phyloP scores from a whole-genome alignment of 2,888 invertebrate species.

The Ferrisia virgata region DNA sequence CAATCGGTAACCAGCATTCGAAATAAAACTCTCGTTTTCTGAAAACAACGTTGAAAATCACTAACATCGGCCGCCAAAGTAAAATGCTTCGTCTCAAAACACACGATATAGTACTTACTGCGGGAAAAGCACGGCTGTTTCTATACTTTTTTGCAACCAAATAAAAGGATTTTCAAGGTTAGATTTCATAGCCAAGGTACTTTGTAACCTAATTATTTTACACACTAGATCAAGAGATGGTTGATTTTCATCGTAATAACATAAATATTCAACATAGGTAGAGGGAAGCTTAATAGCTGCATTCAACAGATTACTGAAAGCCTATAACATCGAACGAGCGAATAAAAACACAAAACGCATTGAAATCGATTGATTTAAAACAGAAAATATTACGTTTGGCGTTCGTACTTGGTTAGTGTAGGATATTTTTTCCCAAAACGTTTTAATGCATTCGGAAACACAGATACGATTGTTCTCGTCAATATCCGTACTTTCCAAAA shows the following conservation, averaged over 20 bases:
- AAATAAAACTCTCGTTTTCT: slow-evolving; percentile 11
- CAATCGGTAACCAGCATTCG: background rate
- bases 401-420: background rate
- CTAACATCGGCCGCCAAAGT: background rate
- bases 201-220: background rate
- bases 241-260: background rate
- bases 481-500: background rate
- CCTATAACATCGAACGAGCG: background rate
- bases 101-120: background rate
- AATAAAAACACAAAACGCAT: background rate
- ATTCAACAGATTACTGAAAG: background rate
- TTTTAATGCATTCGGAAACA: background rate
- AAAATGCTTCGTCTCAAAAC: background rate
- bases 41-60: background rate
- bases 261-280: background rate
- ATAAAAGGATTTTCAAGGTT: background rate
- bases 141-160: slow-evolving; percentile 18
- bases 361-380: background rate
- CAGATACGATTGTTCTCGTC: slow-evolving; percentile 24
- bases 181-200: background rate
- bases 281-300: background rate
- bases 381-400: background rate
- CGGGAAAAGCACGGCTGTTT: background rate
- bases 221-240: background rate
- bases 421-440: background rate